Evolutionary conservation across 2,797 vertebrate genomes (phyloP), one percentile per base, ranked within the genome.

Genomic region (Strix occidentalis): DNA sequence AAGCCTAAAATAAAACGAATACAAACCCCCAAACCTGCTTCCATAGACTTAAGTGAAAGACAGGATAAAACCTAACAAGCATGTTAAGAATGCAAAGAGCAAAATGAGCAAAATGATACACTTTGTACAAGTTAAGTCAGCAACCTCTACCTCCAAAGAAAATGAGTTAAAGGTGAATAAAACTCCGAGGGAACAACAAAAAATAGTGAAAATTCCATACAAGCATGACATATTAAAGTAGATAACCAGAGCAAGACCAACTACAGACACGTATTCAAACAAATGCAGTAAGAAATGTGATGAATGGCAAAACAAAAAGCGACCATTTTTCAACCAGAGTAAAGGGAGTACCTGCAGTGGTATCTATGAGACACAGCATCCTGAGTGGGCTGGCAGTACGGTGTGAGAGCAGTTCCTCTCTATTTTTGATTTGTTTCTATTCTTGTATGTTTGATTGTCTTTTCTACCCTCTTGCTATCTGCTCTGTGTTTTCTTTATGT

Each of bases 311-410:
- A 74, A 41, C 8, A 50, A 69, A 87, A 74, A 43, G 7, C 31
- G n/a, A 11, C 5, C 24, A 19, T 51, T 61, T 79, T 61, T 33
- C 16, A 39, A 5, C 6, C 29, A 61, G 23, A 61, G n/a, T 2
- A 26, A 43, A 71, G 29, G 26, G 23, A 63, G 25, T 13, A 66
- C 15, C 29, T 51, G 19, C 26, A 25, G 33, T 16, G n/a, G 11
- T 63, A 24, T 7, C 1, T 2, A 39, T 43, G 43, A 70, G 57
- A 41, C 31, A 16, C 4, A 33, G 21, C 14, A 43, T 46, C 31
- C 18, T 66, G 28, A 50, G 61, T 33, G n/a, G 56, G 35, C 61
- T 39, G 5, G 48, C 39, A 66, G 11, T 24, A 16, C 0, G 0
- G 16, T n/a, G 48, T 63, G 33, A 53, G 17, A 90, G 23, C 13